A percentile compares a stretch with the other conserved stretches of the same genome.
These are phyloP conservation scores for Xylophagus ater DNA, from an alignment of 2,888 invertebrate genomes.

Conservation along the genomic window DNA sequence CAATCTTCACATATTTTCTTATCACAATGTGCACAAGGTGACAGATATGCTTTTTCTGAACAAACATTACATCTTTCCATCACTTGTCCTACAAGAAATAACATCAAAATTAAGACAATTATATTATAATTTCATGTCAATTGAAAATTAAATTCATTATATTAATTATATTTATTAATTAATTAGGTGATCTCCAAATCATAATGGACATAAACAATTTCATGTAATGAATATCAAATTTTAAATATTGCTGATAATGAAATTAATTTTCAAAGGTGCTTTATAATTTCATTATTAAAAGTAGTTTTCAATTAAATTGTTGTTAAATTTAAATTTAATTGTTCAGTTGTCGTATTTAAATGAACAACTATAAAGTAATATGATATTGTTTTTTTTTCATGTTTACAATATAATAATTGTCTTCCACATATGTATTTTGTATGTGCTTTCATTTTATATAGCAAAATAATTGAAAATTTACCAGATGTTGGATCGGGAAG, in stretches of 20 bases:
- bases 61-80: constrained; percentile 92
- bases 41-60: constrained; percentile 82
- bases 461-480: too few relatives aligned
- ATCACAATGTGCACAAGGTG: constrained; percentile 89
- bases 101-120: neutral
- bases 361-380: too few relatives aligned
- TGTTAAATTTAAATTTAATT: too few relatives aligned
- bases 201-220: neutral
- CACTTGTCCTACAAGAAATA: constrained; percentile 59
- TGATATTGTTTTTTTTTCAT: too few relatives aligned
- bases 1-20: constrained; percentile 95
- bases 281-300: too few relatives aligned
- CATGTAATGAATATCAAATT: constrained; percentile 1
- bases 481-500: constrained; percentile 80
- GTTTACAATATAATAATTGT: too few relatives aligned
- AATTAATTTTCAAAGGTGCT: too few relatives aligned
- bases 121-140: neutral
- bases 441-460: too few relatives aligned
- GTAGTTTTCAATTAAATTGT: too few relatives aligned
- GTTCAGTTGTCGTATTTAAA: too few relatives aligned
- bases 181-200: neutral
- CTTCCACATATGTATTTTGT: too few relatives aligned
- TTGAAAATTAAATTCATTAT: neutral
- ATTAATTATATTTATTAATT: neutral
- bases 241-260: too few relatives aligned